Conservation (phyloP, 2,888 invertebrate species). For the Chorisops tibialis region DNA sequence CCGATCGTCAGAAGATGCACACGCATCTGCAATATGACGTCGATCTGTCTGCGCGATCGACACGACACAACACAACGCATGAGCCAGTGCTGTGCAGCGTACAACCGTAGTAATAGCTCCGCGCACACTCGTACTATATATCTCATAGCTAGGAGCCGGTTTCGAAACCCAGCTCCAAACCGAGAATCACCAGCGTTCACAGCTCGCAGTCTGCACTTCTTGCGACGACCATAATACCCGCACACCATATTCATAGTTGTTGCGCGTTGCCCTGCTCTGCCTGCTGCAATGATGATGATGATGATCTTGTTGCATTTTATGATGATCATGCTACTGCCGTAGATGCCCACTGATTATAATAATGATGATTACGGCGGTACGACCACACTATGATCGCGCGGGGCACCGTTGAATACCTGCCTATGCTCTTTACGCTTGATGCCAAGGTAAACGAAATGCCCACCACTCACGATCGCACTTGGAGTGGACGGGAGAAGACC, state of each 20-base stretch:
- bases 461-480: no score
- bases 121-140: conserved; percentile 5
- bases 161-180: not conserved
- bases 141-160: conserved; percentile 16
- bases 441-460: no score
- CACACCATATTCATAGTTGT: conserved; percentile 1
- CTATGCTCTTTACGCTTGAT: no score
- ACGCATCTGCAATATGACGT: conserved; percentile 28
- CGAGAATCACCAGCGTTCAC: conserved; percentile 2
- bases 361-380: conserved; percentile 29
- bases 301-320: conserved; percentile 33
- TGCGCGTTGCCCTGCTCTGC: not conserved
- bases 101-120: conserved; percentile 1
- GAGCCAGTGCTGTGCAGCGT: not conserved
- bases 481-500: no score
- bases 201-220: not conserved
- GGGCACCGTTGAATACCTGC: no score
- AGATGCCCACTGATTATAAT: conserved; percentile 32
- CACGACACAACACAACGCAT: no score
- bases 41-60: conserved; percentile 29
- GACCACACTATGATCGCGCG: conserved; percentile 18
- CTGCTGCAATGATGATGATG: conserved; percentile 22
- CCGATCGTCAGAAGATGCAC: conserved; percentile 11
- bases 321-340: conserved; percentile 25
- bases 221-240: no score